These are phyloP conservation scores for Caenorhabditis sp. DNA, from an alignment of 2,888 invertebrate species.

Conservation along the genomic window DNA sequence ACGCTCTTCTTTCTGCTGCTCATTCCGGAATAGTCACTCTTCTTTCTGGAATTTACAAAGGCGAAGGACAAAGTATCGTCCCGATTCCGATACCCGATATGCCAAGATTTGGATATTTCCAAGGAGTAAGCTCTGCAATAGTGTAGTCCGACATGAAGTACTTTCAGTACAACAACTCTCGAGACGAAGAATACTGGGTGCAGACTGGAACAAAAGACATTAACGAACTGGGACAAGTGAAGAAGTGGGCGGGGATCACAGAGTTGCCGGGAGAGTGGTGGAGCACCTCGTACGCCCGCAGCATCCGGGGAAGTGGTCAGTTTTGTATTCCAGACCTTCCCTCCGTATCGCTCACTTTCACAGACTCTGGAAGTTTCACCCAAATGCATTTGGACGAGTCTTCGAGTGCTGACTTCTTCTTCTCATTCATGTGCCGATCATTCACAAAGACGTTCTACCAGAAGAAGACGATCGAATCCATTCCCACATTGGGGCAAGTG, in stretches of 20 bases:
- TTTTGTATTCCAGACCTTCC: no score
- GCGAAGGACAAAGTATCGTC: slow-evolving; percentile 62
- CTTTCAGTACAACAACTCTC: slow-evolving; percentile 74
- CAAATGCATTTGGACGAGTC: slow-evolving; percentile 59
- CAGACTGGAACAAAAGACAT: slow-evolving; percentile 72
- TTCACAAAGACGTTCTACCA: slow-evolving; percentile 57
- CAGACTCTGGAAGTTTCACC: slow-evolving; percentile 70
- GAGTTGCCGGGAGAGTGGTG: slow-evolving; percentile 71
- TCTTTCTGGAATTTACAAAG: slow-evolving; percentile 57
- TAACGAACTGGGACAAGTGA: slow-evolving; percentile 64
- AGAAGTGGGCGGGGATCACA: slow-evolving; percentile 64
- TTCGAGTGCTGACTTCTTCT: slow-evolving; percentile 60
- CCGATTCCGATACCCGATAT: slow-evolving; percentile 74
- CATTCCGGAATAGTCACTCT: slow-evolving; percentile 63
- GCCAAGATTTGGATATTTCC: slow-evolving; percentile 71
- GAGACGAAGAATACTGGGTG: slow-evolving; percentile 73
- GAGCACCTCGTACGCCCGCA: slow-evolving; percentile 61
- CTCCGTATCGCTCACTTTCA: no score
- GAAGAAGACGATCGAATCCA: slow-evolving; percentile 53
- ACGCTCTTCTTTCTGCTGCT: slow-evolving; percentile 70
- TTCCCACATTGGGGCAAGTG: slow-evolving; percentile 58
- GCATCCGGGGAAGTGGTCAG: slow-evolving; percentile 72
- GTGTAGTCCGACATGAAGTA: neutral
- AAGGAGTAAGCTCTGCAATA: slow-evolving; percentile 56
- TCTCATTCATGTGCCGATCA: slow-evolving; percentile 70